Base-by-base conservation (phyloP, 2,888 invertebrate species). In the Automeris io region DNA sequence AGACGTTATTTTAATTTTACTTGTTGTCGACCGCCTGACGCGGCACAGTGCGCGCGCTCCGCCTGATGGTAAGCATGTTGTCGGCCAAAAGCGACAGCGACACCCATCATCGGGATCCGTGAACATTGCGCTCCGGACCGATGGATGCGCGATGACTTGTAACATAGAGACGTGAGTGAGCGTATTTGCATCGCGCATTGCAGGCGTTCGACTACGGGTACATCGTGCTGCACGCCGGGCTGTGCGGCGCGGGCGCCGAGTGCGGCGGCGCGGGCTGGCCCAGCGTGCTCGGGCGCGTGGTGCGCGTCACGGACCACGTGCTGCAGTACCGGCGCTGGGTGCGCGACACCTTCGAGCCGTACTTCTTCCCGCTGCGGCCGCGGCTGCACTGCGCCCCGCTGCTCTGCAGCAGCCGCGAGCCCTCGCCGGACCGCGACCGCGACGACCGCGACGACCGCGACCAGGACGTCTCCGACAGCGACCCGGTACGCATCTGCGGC, bases 131-230 rank as follows among this genome's bases (percentile, higher is more conserved):
- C n/a, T n/a, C n/a, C n/a, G n/a, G n/a, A n/a, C n/a, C n/a, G n/a
- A n/a, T n/a, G n/a, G n/a, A n/a, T n/a, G n/a, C n/a, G n/a, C 22
- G 6, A 6, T n/a, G 22, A 8, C n/a, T n/a, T n/a, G 6, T 22
- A 6, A 22, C n/a, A n/a, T 9, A 1, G 5, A 25, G 5, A 11
- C 9, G 21, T 7, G 6, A 19, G 12, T 13, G n/a, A 5, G 7
- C 1, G 2, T 18, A 3, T 0, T 6, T 7, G 29, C 16, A 36
- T 16, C n/a, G n/a, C n/a, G n/a, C n/a, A n/a, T n/a, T 11, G 73
- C 93, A 95, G 85, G 97, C 98, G 44, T 99, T 99, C 87, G 97
- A 97, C 82, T 96, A 96, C 88, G 99, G 99, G 43, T 98, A 95
- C 83, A 91, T 93, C 46, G 91, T 92, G 57, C 89, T 97, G 57